Percentiles rank a stretch among this genome's conserved stretches.
These are phyloP conservation scores for Gopherus flavomarginatus DNA, from an alignment of 2,113 vertebrate genomes.

Conservation along the genomic window DNA sequence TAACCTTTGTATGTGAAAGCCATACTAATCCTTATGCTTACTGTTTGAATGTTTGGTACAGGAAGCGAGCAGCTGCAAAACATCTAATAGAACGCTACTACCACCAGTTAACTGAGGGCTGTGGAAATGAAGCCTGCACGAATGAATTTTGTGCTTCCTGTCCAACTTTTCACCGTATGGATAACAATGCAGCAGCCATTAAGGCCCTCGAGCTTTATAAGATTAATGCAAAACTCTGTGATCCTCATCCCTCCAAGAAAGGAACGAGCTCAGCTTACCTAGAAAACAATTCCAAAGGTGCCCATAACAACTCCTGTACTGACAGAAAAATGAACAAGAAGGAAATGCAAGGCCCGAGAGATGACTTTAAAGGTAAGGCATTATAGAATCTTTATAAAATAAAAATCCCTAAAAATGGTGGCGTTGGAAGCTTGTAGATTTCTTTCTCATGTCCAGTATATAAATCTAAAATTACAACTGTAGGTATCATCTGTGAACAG, in stretches of 20 bases:
- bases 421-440: not conserved
- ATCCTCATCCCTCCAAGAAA: slow-evolving; percentile 96
- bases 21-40: slow-evolving; percentile 82
- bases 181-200: slow-evolving; percentile 97
- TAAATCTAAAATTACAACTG: not conserved
- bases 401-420: not conserved
- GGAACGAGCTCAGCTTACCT: slow-evolving; percentile 94
- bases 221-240: slow-evolving; percentile 98
- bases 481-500: not conserved
- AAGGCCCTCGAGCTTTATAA: slow-evolving; percentile 98
- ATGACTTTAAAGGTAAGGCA: slow-evolving; percentile 92
- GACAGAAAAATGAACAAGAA: slow-evolving; percentile 89
- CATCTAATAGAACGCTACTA: slow-evolving; percentile 99
- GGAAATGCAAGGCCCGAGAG: slow-evolving; percentile 85
- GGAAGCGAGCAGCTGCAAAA: slow-evolving; percentile 99
- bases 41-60: slow-evolving; percentile 88
- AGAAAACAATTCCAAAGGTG: slow-evolving; percentile 87
- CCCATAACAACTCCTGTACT: slow-evolving; percentile 85
- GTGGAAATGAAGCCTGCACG: slow-evolving; percentile 99
- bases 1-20: slow-evolving; percentile 75
- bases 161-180: slow-evolving; percentile 92
- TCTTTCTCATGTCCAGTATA: not conserved
- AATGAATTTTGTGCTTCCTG: slow-evolving; percentile 98
- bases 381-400: not conserved
- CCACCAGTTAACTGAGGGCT: slow-evolving; percentile 99